Evolutionary conservation across 2,113 vertebrate species (phyloP).

Genomic region (Clarias macrocephalus): DNA sequence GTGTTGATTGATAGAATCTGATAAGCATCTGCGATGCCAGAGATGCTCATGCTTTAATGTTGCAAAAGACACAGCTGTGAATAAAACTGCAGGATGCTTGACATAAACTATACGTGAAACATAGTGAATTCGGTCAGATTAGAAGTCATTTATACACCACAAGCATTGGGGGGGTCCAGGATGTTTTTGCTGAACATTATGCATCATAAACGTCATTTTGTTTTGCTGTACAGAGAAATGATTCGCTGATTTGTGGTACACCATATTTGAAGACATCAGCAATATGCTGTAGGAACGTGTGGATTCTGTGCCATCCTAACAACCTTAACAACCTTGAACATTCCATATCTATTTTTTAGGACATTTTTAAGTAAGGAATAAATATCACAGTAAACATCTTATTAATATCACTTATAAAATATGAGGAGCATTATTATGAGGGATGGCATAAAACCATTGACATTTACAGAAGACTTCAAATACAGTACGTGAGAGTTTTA

Average conservation of each 20-base stretch:
- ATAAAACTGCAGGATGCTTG: constrained; percentile 16
- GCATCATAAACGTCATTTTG: background rate
- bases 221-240: background rate
- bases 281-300: background rate
- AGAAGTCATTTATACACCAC: background rate
- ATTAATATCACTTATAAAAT: too few species aligned
- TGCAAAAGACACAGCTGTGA: constrained; percentile 18
- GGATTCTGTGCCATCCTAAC: background rate
- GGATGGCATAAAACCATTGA: too few species aligned
- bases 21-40: constrained; percentile 24
- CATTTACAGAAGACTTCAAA: too few species aligned
- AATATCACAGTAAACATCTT: too few species aligned
- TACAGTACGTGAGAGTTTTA: too few species aligned
- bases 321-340: background rate
- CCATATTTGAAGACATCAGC: background rate
- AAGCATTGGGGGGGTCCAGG: background rate
- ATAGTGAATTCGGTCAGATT: background rate
- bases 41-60: constrained; percentile 12
- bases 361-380: background rate
- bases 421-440: too few species aligned
- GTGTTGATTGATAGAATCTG: constrained; percentile 36
- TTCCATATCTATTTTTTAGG: background rate
- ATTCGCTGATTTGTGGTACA: background rate
- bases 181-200: background rate
- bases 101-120: constrained; percentile 11